A percentile compares a stretch with the other conserved stretches of the same genome.
These are phyloP conservation scores for Gastrophysa polygoni DNA, from an alignment of 2,888 invertebrate species.

Conservation along the genomic window DNA sequence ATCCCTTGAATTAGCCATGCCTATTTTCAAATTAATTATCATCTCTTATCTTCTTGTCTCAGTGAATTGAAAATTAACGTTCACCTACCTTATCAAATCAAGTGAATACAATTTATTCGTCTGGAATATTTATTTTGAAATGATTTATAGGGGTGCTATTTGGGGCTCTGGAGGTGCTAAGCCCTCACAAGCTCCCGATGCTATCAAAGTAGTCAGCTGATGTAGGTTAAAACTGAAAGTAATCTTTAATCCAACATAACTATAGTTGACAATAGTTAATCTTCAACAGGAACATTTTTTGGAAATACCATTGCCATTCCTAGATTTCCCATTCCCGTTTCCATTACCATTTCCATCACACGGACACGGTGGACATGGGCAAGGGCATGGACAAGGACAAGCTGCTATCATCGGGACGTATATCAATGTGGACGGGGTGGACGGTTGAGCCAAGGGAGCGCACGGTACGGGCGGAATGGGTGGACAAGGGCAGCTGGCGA, in stretches of 20 bases:
- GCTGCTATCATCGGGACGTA: slow-evolving; percentile 37
- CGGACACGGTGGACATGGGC: slow-evolving; percentile 24
- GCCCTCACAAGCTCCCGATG: too few relatives aligned
- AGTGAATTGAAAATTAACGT: too few relatives aligned
- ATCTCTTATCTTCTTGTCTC: too few relatives aligned
- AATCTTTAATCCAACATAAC: not conserved
- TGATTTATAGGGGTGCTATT: too few relatives aligned
- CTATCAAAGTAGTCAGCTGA: too few relatives aligned
- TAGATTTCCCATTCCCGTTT: not conserved
- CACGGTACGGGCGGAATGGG: slow-evolving; percentile 34
- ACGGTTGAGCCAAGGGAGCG: slow-evolving; percentile 39
- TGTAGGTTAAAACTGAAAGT: too few relatives aligned
- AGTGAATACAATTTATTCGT: too few relatives aligned
- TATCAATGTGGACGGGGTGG: slow-evolving; percentile 34
- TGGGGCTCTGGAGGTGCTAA: too few relatives aligned
- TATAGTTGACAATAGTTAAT: not conserved
- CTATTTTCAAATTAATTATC: too few relatives aligned
- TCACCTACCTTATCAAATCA: too few relatives aligned
- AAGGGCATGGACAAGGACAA: slow-evolving; percentile 33
- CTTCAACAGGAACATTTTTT: slow-evolving; percentile 4
- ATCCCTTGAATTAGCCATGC: too few relatives aligned
- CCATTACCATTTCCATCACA: slow-evolving; percentile 12
- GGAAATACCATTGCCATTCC: slow-evolving; percentile 1
- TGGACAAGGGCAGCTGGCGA: slow-evolving; percentile 34
- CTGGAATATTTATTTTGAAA: too few relatives aligned